Evolutionary conservation across 2,113 vertebrate genomes (phyloP), one percentile per base, ranked within the genome.

Genomic region (Epinephelus cyanopodus): DNA sequence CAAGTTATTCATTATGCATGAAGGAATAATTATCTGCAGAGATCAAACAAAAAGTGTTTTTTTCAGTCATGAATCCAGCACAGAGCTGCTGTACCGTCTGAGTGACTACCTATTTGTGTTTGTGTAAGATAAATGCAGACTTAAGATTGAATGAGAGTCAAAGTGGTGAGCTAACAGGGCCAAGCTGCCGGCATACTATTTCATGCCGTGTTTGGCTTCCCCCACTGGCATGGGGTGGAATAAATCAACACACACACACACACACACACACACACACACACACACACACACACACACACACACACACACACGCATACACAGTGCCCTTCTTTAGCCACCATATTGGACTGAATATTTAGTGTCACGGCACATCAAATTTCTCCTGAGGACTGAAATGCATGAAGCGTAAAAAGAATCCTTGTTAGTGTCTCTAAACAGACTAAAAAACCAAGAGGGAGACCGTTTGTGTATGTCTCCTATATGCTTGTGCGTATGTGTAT

Each of bases 321-420:
- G 54, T 39, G 73, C 29, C 47, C 37, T 47, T 58, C 56, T 77
- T 82, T 61, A 77, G 64, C 81, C 68, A 81, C 50, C 77, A 81
- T 77, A 84, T 74, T 87, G 82, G 74, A 66, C 56, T 85, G 77
- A 88, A 89, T 87, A 89, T 88, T 88, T 89, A 77, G 76, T 63
- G 84, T 69, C 78, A 84, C 42, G 23, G 52, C 68, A 81, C 83
- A 86, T 85, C 68, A 79, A 73, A 88, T 88, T 78, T 80, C 88
- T 89, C 80, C 65, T 39, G 57, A 84, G 81, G 83, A 74, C 77
- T 53, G 67, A 79, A 79, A 73, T 48, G 82, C 33, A 1, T 83
- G 60, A 87, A 81, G 83, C 70, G 48, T 83, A 66, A 87, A 92
- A 58, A 70, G 68, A 87, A 85, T 80, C 65, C 79, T 76, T 89